Percentiles rank a stretch among this genome's conserved stretches.
phyloP scores from a whole-genome alignment of 2,113 vertebrate genomes.

The Carassius auratus region DNA sequence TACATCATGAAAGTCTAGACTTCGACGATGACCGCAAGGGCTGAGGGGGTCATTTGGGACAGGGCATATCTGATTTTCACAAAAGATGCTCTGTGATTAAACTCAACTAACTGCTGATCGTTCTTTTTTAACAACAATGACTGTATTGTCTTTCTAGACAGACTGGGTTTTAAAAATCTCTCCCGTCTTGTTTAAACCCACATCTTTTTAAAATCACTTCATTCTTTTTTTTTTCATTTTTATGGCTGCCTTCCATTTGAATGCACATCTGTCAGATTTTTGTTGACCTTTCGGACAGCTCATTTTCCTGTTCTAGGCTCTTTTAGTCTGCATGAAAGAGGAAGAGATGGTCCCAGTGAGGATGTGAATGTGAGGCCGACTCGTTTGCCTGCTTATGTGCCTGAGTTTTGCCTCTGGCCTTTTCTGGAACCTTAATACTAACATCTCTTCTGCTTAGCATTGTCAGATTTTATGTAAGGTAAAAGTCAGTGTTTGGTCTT shows the following conservation, averaged over 20 bases:
- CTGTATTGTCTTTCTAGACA: not conserved
- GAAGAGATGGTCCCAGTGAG: slow-evolving; percentile 47
- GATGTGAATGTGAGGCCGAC: slow-evolving; percentile 25
- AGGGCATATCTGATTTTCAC: slow-evolving; percentile 1
- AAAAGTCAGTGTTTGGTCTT: slow-evolving; percentile 2
- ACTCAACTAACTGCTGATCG: not conserved
- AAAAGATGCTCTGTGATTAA: slow-evolving; percentile 19
- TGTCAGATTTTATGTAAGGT: not conserved
- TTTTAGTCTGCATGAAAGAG: slow-evolving; percentile 51
- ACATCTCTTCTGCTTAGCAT: not conserved
- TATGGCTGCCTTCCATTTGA: slow-evolving; percentile 22
- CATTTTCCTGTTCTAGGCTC: slow-evolving; percentile 45
- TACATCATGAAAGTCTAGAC: slow-evolving; percentile 14
- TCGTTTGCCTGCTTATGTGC: slow-evolving; percentile 11
- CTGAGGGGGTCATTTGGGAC: not conserved
- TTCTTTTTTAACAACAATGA: not conserved
- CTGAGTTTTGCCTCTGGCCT: slow-evolving; percentile 8
- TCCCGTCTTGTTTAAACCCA: not conserved
- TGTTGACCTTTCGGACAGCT: slow-evolving; percentile 49
- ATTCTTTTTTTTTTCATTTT: not conserved
- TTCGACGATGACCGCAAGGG: not conserved
- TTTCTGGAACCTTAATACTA: not conserved
- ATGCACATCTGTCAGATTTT: slow-evolving; percentile 58
- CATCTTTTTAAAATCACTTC: slow-evolving; percentile 8
- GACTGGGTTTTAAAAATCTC: not conserved